Conservation (phyloP, 2,113 vertebrate genomes). For the Delphinus delphis region DNA sequence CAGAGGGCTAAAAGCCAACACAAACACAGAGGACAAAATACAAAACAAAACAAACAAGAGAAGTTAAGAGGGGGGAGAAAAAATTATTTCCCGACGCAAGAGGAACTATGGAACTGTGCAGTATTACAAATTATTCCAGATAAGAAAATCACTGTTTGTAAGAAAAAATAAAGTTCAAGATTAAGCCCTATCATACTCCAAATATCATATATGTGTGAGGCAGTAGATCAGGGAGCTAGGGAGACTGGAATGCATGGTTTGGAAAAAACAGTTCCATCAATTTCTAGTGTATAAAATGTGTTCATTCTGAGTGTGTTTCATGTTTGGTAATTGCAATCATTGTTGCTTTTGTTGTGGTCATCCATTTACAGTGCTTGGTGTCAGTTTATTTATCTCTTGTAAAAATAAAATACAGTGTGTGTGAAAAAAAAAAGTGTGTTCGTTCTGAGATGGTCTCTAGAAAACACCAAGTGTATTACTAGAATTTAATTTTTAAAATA, state of each 20-base stretch:
- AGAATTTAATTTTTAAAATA: background rate
- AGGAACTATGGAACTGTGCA: constrained; percentile 17
- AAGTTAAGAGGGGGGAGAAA: constrained; percentile 27
- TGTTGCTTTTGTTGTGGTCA: no score
- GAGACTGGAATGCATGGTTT: background rate
- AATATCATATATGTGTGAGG: background rate
- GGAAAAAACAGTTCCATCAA: background rate
- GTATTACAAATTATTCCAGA: background rate
- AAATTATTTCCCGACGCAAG: constrained; percentile 21
- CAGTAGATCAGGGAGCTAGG: background rate
- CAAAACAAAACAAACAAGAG: background rate
- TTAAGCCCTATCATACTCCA: background rate
- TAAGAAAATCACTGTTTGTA: background rate
- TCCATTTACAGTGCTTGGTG: no score
- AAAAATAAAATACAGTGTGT: no score
- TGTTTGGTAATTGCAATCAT: no score
- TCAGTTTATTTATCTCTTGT: no score
- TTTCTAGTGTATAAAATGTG: background rate
- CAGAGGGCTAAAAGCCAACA: constrained; percentile 43
- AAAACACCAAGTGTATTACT: background rate
- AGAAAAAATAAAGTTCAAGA: background rate
- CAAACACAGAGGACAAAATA: background rate
- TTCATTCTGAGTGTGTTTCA: background rate
- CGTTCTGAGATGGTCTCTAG: background rate
- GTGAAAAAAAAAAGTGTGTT: background rate